Conservation (phyloP, 2,797 vertebrate genomes). For the Eulemur mongoz region DNA sequence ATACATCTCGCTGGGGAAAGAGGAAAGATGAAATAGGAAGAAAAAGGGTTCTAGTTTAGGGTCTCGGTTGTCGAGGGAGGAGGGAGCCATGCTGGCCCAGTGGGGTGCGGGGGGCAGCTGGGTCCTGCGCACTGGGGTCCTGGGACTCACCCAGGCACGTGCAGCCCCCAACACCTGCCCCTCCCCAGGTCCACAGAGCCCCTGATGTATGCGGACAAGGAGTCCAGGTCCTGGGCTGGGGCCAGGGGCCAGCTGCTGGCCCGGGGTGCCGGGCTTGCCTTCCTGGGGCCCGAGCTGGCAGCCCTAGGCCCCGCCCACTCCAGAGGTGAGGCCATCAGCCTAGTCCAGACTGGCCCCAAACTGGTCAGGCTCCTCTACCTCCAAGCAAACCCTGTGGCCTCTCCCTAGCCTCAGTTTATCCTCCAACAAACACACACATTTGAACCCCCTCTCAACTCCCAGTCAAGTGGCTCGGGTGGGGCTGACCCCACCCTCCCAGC, state of each 20-base stretch:
- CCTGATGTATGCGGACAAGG: neutral
- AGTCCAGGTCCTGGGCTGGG: neutral
- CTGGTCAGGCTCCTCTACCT: neutral
- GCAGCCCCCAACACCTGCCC: no score
- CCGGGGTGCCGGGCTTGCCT: rapidly evolving
- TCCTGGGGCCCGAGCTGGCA: neutral
- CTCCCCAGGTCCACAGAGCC: neutral
- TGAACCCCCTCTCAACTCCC: neutral
- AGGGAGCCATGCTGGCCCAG: neutral
- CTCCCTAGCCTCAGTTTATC: neutral
- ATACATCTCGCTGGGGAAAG: conserved; percentile 43
- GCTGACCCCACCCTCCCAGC: neutral
- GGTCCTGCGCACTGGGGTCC: neutral
- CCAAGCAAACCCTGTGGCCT: neutral
- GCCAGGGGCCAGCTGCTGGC: rapidly evolving
- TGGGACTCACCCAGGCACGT: neutral
- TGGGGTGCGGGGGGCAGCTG: no score
- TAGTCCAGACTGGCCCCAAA: neutral
- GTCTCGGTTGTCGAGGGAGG: neutral
- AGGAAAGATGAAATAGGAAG: conserved; percentile 60
- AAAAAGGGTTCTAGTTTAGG: neutral
- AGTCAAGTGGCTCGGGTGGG: neutral
- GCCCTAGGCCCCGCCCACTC: rapidly evolving
- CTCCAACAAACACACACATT: no score
- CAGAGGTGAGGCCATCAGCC: neutral